Evolutionary conservation across 1,140 invertebrate species (phyloP).

Genomic region (Sitodiplosis mosellana): DNA sequence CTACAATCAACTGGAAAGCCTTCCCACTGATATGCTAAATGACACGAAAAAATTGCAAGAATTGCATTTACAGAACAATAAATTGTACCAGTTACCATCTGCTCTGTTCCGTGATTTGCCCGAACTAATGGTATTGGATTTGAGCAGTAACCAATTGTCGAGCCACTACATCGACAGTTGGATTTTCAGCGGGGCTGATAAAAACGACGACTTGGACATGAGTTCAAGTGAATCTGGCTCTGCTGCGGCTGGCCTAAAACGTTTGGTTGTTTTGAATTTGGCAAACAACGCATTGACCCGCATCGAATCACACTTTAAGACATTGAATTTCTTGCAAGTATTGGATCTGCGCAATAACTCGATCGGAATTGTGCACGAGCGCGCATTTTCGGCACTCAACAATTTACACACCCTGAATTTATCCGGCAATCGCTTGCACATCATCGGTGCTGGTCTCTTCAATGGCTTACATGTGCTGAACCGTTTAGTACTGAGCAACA

Average conservation of each 20-base stretch:
- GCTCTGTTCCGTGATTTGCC: constrained; percentile 46
- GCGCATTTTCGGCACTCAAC: constrained; percentile 60
- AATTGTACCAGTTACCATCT: constrained; percentile 47
- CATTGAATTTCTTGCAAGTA: constrained; percentile 65
- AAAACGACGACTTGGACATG: too few relatives aligned
- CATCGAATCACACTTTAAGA: constrained; percentile 50
- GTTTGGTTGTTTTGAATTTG: constrained; percentile 47
- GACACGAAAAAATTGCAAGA: constrained; percentile 48
- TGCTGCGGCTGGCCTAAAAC: constrained; percentile 33
- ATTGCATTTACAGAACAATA: constrained; percentile 54
- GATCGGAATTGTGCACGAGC: constrained; percentile 51
- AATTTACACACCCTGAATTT: constrained; percentile 68
- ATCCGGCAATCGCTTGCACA: constrained; percentile 53
- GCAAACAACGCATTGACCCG: constrained; percentile 44
- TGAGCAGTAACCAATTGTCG: constrained; percentile 51
- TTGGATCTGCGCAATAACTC: constrained; percentile 62
- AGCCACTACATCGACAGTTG: constrained; percentile 45
- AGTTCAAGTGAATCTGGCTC: too few relatives aligned
- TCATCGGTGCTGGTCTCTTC: constrained; percentile 52
- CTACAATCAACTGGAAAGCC: constrained; percentile 46
- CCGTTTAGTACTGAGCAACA: constrained; percentile 57
- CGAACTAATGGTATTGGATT: constrained; percentile 47
- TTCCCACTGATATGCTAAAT: constrained; percentile 51
- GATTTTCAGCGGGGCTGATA: constrained; percentile 35
- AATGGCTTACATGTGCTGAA: constrained; percentile 65